These are phyloP conservation scores for Thalassoma bifasciatum DNA, from an alignment of 2,113 vertebrate genomes.

Conservation along the genomic window DNA sequence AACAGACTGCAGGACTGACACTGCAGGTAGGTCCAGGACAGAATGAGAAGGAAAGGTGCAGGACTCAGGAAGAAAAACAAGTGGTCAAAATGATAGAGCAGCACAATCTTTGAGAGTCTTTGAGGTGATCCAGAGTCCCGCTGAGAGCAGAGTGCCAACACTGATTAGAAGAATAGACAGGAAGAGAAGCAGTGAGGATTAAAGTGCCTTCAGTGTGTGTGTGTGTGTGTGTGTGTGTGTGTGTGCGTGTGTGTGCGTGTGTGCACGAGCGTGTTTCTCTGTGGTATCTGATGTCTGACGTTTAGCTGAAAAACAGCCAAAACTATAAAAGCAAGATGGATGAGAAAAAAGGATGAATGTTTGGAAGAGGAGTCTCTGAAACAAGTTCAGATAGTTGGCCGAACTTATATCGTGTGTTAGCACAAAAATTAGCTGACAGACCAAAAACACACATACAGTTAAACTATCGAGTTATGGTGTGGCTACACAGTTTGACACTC, in stretches of 20 bases:
- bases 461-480: no score
- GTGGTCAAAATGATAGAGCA: constrained; percentile 33
- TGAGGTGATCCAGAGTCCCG: constrained; percentile 53
- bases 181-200: constrained; percentile 40
- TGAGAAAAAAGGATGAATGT: constrained; percentile 28
- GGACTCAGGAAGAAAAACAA: constrained; percentile 27
- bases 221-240: constrained; percentile 26
- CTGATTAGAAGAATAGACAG: constrained; percentile 59
- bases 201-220: constrained; percentile 25
- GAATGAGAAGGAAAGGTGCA: constrained; percentile 7
- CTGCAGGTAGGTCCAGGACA: constrained; percentile 5
- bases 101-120: constrained; percentile 42
- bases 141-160: constrained; percentile 53
- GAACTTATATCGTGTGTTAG: not conserved
- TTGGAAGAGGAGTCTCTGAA: constrained; percentile 21
- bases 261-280: constrained; percentile 20
- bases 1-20: constrained; percentile 7
- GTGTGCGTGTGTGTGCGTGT: constrained; percentile 22
- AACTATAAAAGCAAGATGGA: constrained; percentile 41
- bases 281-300: constrained; percentile 35
- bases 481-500: no score
- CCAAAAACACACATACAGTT: not conserved
- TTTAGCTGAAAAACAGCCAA: constrained; percentile 41
- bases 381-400: constrained; percentile 7
- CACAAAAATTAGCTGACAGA: not conserved